Conservation (phyloP, 2,797 vertebrate species). For the Miichthys miiuy region DNA sequence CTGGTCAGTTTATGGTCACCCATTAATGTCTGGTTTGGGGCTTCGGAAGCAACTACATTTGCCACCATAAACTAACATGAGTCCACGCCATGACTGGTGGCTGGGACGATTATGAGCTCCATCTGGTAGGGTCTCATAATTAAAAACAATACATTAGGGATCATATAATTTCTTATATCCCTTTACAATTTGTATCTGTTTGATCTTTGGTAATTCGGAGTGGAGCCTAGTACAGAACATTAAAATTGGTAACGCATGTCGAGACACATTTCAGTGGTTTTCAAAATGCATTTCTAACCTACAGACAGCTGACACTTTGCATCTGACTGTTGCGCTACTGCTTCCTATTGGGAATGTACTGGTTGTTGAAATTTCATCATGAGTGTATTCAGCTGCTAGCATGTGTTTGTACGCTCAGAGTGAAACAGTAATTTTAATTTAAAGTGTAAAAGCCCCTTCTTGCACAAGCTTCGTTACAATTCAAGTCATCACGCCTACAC, state of each 20-base stretch:
- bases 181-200: background rate
- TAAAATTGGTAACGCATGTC: background rate
- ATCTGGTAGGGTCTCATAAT: conserved; percentile 15
- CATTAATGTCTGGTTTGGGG: conserved; percentile 67
- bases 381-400: background rate
- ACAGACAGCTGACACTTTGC: background rate
- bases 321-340: background rate
- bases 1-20: conserved; percentile 72
- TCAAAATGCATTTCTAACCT: conserved; percentile 7
- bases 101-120: background rate
- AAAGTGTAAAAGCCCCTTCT: conserved; percentile 3
- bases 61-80: conserved; percentile 49
- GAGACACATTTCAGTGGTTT: background rate
- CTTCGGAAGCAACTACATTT: conserved; percentile 40
- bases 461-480: background rate
- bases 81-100: conserved; percentile 14
- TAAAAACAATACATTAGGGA: background rate
- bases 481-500: conserved; percentile 2
- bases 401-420: background rate
- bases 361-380: conserved; percentile 3
- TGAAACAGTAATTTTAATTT: background rate
- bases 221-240: background rate
- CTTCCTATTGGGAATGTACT: conserved; percentile 1
- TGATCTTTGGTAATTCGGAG: background rate
- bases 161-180: background rate